Percentiles rank a stretch among this genome's conserved stretches.
phyloP scores from a whole-genome alignment of 2,888 invertebrate genomes.

The Baronia brevicornis region DNA sequence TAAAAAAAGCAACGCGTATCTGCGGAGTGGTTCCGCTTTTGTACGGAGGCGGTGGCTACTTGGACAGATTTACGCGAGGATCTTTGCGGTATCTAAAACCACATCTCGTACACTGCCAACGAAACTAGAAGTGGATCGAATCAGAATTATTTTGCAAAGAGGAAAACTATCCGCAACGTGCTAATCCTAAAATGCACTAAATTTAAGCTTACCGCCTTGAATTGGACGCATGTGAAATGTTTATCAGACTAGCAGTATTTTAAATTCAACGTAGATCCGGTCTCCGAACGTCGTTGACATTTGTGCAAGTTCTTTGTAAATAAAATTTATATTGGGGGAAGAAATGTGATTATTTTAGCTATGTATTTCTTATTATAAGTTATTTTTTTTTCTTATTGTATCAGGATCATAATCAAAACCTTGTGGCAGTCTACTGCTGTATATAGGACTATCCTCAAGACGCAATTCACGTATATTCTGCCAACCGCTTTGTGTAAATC shows the following conservation, averaged over 20 bases:
- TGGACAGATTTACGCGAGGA: conserved; percentile 55
- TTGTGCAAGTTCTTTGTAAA: conserved; percentile 8
- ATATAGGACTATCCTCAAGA: no score
- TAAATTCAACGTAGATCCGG: conserved; percentile 4
- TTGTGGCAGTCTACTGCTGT: no score
- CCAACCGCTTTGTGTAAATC: no score
- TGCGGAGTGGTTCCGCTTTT: conserved; percentile 27
- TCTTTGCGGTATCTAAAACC: conserved; percentile 34
- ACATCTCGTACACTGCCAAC: conserved; percentile 31
- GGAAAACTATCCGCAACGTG: no score
- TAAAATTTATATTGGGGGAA: no score
- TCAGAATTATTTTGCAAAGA: conserved; percentile 13
- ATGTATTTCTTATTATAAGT: no score
- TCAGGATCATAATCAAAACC: no score
- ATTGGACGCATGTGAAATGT: conserved; percentile 8
- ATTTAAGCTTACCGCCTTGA: conserved; percentile 5
- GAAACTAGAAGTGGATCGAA: conserved; percentile 13
- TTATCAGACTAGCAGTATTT: conserved; percentile 10
- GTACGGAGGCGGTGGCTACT: conserved; percentile 23
- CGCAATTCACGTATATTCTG: no score
- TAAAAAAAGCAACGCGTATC: conserved; percentile 31
- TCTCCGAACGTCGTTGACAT: conserved; percentile 3
- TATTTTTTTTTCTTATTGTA: no score
- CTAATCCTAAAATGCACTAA: conserved; percentile 10
- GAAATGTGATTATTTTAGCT: no score